Evolutionary conservation across 2,797 vertebrate genomes (phyloP).

Genomic region (Dendrocincla tyrannina): DNA sequence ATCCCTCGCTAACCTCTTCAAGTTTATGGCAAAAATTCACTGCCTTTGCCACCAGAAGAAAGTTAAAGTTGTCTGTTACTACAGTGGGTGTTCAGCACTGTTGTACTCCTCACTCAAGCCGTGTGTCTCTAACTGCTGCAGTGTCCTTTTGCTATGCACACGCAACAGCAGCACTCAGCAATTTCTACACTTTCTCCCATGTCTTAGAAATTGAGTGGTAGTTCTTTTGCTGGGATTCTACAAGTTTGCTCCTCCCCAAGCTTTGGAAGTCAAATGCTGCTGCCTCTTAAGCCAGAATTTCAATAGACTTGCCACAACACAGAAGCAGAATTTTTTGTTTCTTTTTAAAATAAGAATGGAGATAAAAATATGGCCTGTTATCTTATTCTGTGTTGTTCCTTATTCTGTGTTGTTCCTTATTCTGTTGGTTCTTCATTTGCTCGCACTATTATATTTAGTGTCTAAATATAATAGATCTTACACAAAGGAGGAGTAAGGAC

Average conservation of each 20-base stretch:
- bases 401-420: background rate
- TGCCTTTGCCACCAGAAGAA: background rate
- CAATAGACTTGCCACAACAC: background rate
- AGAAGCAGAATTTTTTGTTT: background rate
- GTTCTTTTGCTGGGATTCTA: background rate
- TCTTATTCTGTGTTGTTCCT: background rate
- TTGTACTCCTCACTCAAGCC: accelerated
- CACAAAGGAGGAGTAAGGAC: background rate
- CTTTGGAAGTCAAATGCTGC: background rate
- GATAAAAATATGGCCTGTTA: background rate
- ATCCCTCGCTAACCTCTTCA: background rate
- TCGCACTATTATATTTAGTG: background rate
- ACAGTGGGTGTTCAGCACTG: background rate
- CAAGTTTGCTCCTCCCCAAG: background rate
- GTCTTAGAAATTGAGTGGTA: background rate
- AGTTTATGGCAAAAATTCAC: background rate
- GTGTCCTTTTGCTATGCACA: background rate
- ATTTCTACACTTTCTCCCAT: background rate
- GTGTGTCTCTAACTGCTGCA: background rate
- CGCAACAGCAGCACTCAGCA: background rate
- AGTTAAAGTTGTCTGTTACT: background rate
- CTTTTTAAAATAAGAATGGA: background rate
- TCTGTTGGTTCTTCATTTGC: background rate
- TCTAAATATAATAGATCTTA: background rate
- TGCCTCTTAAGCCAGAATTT: background rate